Evolutionary conservation across 2,797 vertebrate genomes (phyloP), one percentile per base, ranked within the genome.

Genomic region (Enoplosus armatus): DNA sequence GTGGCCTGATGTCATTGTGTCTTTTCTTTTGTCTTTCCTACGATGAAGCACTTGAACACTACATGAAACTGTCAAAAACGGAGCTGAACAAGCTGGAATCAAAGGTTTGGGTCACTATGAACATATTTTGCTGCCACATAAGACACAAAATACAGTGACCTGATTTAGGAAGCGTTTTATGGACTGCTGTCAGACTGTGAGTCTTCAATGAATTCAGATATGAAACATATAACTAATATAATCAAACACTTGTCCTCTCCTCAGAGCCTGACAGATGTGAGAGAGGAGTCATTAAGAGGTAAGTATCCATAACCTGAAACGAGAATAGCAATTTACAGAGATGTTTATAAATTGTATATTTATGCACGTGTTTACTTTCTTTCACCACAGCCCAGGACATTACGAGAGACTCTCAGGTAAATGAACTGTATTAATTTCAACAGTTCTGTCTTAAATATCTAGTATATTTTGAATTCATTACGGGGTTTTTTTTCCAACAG

Each of bases 261-360:
- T 71, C 77, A 95, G 94, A 84, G 48, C 70, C 43, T 56, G 26
- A 0, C 48, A 8, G 77, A 87, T 56, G 33, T 72, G 33, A 68
- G 37, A 9, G 82, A 90, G 0, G 75, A 79, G 15, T 85, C 90
- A 2, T 3, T 79, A 5, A 64, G 24, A 66, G 70, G 94, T 94
- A 79, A 64, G 75, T 48, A 11, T 76, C 22, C 16, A 39, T 20
- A n/a, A 41, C 8, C 12, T 51, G 20, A 26, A 54, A 60, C 4
- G 2, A 6, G n/a, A 37, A 61, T 7, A 4, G 8, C 6, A 56
- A 59, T 24, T 27, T 22, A 29, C 22, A 72, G 7, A 22, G 5
- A n/a, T 41, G 6, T 69, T 33, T 54, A 15, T 73, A n/a, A 18
- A 15, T 1, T 35, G 3, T 55, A 8, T 50, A 6, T 75, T 41